These are phyloP conservation scores for Octonoba sinensis DNA, from an alignment of 2,888 invertebrate species.

Conservation along the genomic window DNA sequence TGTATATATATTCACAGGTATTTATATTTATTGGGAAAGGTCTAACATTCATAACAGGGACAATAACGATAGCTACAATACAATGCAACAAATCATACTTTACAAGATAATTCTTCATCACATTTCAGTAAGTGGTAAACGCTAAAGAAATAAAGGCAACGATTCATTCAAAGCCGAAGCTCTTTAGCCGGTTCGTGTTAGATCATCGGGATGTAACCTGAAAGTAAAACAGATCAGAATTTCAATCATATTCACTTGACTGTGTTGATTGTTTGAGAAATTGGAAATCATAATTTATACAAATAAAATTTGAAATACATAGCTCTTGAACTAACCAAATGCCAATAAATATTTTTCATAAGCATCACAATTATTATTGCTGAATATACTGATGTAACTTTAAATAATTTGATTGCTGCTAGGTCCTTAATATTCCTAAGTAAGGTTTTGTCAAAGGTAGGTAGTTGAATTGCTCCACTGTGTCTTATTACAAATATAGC, in stretches of 20 bases:
- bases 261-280: no score
- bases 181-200: constrained; percentile 56
- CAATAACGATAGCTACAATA: constrained; percentile 60
- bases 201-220: neutral
- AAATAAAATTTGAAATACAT: no score
- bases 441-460: no score
- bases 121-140: constrained; percentile 56
- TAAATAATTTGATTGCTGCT: no score
- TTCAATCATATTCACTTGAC: neutral
- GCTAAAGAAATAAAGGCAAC: constrained; percentile 64
- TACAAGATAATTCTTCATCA: constrained; percentile 63
- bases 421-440: no score
- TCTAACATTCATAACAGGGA: constrained; percentile 52
- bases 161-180: constrained; percentile 57
- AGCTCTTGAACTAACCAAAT: no score
- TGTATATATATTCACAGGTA: constrained; percentile 58
- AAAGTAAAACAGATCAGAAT: neutral
- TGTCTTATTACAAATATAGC: no score
- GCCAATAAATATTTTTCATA: no score
- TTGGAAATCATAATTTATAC: no score
- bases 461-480: no score
- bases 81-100: constrained; percentile 62
- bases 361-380: no score
- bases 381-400: no score
- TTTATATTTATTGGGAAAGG: constrained; percentile 32